Conservation (phyloP, 2,113 vertebrate genomes). For the Anser brachyrhynchus region DNA sequence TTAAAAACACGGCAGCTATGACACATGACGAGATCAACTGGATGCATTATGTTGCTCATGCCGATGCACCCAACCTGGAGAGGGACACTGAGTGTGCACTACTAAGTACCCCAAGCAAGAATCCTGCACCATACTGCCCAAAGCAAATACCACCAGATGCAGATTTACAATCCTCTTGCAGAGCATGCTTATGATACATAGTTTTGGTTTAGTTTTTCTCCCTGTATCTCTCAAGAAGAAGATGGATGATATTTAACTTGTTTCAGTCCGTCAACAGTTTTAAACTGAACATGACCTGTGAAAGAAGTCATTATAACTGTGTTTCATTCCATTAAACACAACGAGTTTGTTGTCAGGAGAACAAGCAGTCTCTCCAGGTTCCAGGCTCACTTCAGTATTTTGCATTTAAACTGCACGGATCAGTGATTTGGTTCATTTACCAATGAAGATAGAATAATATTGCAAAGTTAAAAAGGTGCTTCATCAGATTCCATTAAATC, state of each 20-base stretch:
- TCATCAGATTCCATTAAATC: slow-evolving; percentile 79
- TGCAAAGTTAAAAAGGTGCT: slow-evolving; percentile 79
- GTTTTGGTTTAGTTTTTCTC: background rate
- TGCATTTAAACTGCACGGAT: slow-evolving; percentile 80
- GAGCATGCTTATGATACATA: background rate
- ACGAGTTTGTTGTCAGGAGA: slow-evolving; percentile 82
- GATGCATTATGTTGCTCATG: background rate
- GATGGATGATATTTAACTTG: slow-evolving; percentile 74
- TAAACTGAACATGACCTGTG: slow-evolving; percentile 82
- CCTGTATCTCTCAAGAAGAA: slow-evolving; percentile 48
- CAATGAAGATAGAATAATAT: slow-evolving; percentile 81
- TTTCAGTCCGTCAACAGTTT: slow-evolving; percentile 77
- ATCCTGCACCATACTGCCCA: background rate
- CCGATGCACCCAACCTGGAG: background rate
- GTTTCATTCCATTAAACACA: slow-evolving; percentile 86
- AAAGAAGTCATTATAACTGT: slow-evolving; percentile 81
- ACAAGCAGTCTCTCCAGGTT: slow-evolving; percentile 74
- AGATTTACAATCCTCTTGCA: background rate
- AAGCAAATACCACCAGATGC: background rate
- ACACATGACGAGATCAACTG: slow-evolving; percentile 33
- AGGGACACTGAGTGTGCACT: background rate
- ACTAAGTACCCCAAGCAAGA: background rate
- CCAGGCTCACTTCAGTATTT: slow-evolving; percentile 77
- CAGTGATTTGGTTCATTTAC: slow-evolving; percentile 81
- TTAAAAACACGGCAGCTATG: slow-evolving; percentile 40